A percentile compares a stretch with the other conserved stretches of the same genome.
Conservation (phyloP, 1,140 invertebrate genomes). For the Berghia stephanieae region DNA sequence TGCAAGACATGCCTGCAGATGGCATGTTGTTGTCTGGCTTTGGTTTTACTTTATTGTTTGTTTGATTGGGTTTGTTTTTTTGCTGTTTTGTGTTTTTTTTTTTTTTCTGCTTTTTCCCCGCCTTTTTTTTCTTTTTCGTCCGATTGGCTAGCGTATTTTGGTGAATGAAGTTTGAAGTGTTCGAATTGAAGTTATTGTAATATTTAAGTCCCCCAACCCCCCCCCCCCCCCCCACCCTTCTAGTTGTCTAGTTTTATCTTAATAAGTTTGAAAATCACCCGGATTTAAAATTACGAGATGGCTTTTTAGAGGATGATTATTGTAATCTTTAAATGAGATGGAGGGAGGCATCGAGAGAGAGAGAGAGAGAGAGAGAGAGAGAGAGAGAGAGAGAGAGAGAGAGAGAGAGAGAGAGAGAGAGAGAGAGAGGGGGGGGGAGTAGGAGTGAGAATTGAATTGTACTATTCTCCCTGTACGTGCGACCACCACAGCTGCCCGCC, state of each 20-base stretch:
- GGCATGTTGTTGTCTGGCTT: no score
- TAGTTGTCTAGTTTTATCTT: neutral
- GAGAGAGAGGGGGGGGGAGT: constrained; percentile 18
- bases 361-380: no score
- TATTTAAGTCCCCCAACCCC: no score
- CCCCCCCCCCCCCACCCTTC: no score
- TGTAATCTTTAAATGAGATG: neutral
- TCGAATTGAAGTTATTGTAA: neutral
- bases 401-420: constrained; percentile 16
- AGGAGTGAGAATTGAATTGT: neutral
- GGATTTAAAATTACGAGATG: neutral
- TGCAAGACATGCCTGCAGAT: no score
- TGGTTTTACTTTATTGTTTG: no score
- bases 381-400: neutral
- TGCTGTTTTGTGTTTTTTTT: neutral
- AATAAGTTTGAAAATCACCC: neutral
- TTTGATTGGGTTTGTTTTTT: neutral
- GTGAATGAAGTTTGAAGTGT: neutral
- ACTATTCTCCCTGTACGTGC: neutral
- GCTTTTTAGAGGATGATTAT: neutral
- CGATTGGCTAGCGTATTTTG: no score
- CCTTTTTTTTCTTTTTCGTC: no score
- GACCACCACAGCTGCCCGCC: neutral
- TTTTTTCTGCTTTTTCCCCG: no score
- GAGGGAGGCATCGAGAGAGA: no score